Percentiles rank a stretch among this genome's conserved stretches.
Conservation (phyloP, 2,113 vertebrate species). For the Parus major region DNA sequence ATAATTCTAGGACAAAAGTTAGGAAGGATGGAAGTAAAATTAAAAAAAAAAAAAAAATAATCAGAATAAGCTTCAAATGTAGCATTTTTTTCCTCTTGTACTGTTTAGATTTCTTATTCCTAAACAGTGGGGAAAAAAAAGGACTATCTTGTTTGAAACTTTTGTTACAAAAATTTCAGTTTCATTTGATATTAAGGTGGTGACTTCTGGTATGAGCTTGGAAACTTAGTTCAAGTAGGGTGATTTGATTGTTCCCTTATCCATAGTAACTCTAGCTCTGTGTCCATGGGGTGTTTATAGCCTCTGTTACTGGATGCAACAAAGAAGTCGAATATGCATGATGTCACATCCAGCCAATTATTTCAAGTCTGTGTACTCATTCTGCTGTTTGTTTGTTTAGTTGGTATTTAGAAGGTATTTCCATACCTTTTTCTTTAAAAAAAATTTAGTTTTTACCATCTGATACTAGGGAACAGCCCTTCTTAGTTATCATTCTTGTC, state of each 20-base stretch:
- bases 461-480: neutral
- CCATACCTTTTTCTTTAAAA: neutral
- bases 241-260: neutral
- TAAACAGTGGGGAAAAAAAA: neutral
- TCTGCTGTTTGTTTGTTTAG: neutral
- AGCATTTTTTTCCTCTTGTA: rapidly evolving
- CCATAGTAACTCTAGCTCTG: neutral
- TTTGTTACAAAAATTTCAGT: neutral
- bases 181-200: neutral
- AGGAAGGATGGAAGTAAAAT: neutral
- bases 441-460: neutral
- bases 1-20: neutral
- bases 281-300: neutral
- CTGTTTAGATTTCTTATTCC: neutral
- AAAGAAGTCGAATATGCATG: neutral
- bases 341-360: neutral
- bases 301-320: neutral
- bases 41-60: neutral
- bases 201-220: neutral
- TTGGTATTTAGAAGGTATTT: neutral
- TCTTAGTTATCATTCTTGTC: neutral
- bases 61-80: neutral
- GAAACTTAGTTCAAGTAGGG: neutral
- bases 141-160: neutral
- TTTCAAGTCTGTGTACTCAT: neutral